These are phyloP conservation scores for Prenolepis imparis DNA, from an alignment of 2,888 invertebrate genomes.

Conservation along the genomic window DNA sequence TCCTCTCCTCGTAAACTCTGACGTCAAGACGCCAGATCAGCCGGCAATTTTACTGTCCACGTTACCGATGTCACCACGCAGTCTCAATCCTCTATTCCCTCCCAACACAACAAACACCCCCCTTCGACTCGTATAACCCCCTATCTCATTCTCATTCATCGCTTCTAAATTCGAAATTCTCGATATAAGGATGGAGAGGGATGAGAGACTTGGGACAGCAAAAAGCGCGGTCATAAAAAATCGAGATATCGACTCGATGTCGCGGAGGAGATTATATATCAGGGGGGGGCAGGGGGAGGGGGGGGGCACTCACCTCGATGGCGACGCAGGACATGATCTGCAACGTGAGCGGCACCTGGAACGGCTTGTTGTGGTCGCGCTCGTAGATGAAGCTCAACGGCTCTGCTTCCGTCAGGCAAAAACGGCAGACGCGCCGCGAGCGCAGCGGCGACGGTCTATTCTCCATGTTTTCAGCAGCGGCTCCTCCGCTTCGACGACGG, in stretches of 20 bases:
- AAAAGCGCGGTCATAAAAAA: background rate
- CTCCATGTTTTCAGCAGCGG: conserved; percentile 87
- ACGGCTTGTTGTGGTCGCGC: conserved; percentile 88
- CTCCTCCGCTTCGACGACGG: background rate
- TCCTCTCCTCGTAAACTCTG: background rate
- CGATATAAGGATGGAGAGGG: background rate
- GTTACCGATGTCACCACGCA: background rate
- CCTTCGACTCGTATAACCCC: background rate
- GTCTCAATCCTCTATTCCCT: background rate
- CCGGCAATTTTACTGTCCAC: background rate
- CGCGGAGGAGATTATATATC: background rate
- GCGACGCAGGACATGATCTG: conserved; percentile 93
- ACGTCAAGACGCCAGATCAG: background rate
- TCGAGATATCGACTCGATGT: conserved; percentile 44
- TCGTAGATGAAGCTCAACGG: conserved; percentile 90
- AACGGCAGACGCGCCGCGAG: conserved; percentile 91
- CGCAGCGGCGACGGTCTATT: conserved; percentile 89
- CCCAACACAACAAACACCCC: background rate
- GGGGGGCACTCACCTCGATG: conserved; percentile 89
- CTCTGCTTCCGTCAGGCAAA: conserved; percentile 90
- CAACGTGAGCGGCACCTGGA: conserved; percentile 89
- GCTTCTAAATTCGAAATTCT: background rate
- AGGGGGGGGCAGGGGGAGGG: background rate
- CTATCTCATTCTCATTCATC: background rate
- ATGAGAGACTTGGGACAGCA: no score